Conservation (phyloP, 2,113 vertebrate species). For the Stigmatopora nigra region DNA sequence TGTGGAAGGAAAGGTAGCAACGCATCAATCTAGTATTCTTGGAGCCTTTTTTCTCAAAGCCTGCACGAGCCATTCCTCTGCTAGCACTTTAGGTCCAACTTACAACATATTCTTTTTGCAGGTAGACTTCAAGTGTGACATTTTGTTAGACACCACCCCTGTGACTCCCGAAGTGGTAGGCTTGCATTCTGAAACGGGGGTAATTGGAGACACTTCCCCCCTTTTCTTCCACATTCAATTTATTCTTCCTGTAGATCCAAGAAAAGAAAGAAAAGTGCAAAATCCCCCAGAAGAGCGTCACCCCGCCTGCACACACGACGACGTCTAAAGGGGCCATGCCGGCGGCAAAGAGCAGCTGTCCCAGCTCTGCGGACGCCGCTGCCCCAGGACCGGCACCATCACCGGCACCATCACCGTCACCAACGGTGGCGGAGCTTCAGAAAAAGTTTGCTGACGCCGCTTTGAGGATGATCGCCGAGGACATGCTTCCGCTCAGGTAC, state of each 20-base stretch:
- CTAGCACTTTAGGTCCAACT: neutral
- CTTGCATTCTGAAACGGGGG: neutral
- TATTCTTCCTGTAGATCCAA: conserved; percentile 25
- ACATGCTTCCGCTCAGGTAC: conserved; percentile 71
- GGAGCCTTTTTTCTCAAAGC: too few species aligned
- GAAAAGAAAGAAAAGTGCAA: conserved; percentile 7
- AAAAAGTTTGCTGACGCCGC: conserved; percentile 56
- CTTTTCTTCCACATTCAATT: neutral
- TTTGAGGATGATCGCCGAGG: conserved; percentile 69
- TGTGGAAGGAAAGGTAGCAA: conserved; percentile 69
- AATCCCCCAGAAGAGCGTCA: conserved; percentile 8
- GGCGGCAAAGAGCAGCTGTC: conserved; percentile 19
- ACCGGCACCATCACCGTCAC: neutral
- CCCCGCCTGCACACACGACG: neutral
- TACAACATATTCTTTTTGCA: conserved; percentile 29
- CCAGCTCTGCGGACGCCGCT: conserved; percentile 6
- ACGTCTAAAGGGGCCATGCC: conserved; percentile 10
- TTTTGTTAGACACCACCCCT: conserved; percentile 59
- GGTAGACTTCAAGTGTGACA: conserved; percentile 62
- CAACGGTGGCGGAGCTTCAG: conserved; percentile 27
- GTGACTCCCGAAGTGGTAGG: conserved; percentile 46
- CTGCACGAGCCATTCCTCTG: neutral
- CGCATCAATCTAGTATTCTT: neutral
- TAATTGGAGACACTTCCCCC: too few species aligned
- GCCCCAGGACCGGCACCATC: neutral